Base-by-base conservation (phyloP, 2,888 invertebrate genomes). In the Macrophya annulata region DNA sequence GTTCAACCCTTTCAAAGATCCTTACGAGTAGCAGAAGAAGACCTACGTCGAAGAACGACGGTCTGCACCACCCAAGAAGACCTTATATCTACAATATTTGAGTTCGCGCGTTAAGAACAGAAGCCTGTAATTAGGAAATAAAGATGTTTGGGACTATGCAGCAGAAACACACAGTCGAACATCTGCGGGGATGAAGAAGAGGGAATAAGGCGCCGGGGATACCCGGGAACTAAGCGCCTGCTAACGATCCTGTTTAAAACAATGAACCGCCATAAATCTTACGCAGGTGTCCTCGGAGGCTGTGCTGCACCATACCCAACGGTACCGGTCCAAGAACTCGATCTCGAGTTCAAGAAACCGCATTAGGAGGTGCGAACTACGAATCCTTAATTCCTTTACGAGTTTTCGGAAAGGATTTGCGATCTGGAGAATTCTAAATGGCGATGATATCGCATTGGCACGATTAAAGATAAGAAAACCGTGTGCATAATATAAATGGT, bases 81-180 rank as follows among this genome's bases (percentile, higher is more conserved):
- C 17, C 40, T 21, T 43, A 10, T 9, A 25, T 76, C 12, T 43
- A 81, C 62, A n/a, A 3, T 48, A 68, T 12, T 17, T 10, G 25
- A 71, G 83, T 68, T 65, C 51, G 65, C 83, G 83, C 83, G 83
- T 51, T 21, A 48, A 43, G 83, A 83, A 83, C 86, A 86, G 86
- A 88, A 88, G 87, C 85, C 85, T 84, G 86, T 88, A 88, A 89
- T 89, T 86, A 89, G 83, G 84, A 86, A 86, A 89, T 88, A 85
- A 88, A 88, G 89, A 88, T 84, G 87, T 88, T 86, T 84, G 83
- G 83, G 83, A 62, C 81, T 40, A 62, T 81, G 76, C 25, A 9
- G 25, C 55, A 40, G 81, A 1, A 31, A 3, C 31, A 31, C 37
- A 51, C 81, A 68, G 83, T 71, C 48, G 37, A 83, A 71, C 83